Evolutionary conservation across 2,797 vertebrate genomes (phyloP).

Genomic region (Eospalax fontanierii): DNA sequence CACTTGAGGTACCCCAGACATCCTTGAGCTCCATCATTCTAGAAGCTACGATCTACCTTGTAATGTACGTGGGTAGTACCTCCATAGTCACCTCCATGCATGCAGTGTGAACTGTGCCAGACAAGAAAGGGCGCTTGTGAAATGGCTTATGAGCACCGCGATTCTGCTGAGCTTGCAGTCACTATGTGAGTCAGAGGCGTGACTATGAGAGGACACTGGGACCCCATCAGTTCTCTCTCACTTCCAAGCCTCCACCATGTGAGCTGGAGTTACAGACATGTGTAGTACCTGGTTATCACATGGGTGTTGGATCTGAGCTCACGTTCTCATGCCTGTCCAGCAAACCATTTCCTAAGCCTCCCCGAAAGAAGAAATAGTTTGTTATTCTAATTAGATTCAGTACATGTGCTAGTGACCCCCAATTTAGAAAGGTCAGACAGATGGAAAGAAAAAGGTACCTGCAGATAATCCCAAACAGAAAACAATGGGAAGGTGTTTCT

Average conservation of each 20-base stretch:
- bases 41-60: background rate
- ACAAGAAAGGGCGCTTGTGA: background rate
- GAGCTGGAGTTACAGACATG: background rate
- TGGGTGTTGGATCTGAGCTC: background rate
- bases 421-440: constrained; percentile 64
- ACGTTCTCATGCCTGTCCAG: background rate
- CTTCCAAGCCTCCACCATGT: background rate
- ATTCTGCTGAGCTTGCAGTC: background rate
- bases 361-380: constrained; percentile 34
- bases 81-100: background rate
- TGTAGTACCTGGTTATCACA: background rate
- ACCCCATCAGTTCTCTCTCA: background rate
- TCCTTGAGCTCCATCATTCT: background rate
- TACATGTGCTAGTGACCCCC: constrained; percentile 51
- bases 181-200: background rate
- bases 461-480: constrained; percentile 52
- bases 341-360: background rate
- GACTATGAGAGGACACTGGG: background rate
- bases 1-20: background rate
- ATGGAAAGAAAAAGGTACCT: constrained; percentile 1
- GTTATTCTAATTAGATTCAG: constrained; percentile 40
- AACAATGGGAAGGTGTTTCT: background rate
- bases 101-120: background rate
- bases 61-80: fast-evolving
- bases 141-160: background rate